Evolutionary conservation across 2,797 vertebrate genomes (phyloP), one percentile per base, ranked within the genome.

Genomic region (Pristis pectinata): DNA sequence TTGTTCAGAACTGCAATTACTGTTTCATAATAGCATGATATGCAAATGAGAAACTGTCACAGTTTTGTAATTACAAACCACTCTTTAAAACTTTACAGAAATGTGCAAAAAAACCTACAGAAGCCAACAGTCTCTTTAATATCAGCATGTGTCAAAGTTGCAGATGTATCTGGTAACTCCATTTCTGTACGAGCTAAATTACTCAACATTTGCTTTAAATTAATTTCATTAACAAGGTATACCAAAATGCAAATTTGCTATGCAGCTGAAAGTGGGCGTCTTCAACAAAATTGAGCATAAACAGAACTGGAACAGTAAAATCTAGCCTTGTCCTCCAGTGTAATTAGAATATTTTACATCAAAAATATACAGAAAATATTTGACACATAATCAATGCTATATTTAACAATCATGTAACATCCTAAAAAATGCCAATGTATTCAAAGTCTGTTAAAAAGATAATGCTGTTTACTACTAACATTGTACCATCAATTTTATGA

Each of bases 31-130:
- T 93, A 74, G 72, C 41, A 72, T 72, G 10, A 74, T 72, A 76
- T 72, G 92, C 92, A 94, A 94, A 94, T 94, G 41, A 94, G 92
- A 76, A 94, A 94, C 67, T 72, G 87, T 61, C 87, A 91, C 1
- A 64, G 87, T 91, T 91, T 91, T 91, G 70, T 72, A 94, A 94
- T 94, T 74, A 94, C 92, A 94, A 94, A 94, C 67, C 92, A 53
- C 27, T 72, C 64, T 93, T 93, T 24, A 74, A 91, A 91, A 91
- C 59, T 67, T 67, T 27, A 56, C 82, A 13, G 19, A 41, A 91
- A 91, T 37, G n/a, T 41, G 64, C 61, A 91, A 74, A 74, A n/a
- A 53, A 53, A 15, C 17, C 27, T 94, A 17, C 2, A 94, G 67
- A 53, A 76, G 67, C 27, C 5, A 76, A 94, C 70, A 15, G 44